Conservation (phyloP, 2,888 invertebrate genomes). For the Hyles lineata region DNA sequence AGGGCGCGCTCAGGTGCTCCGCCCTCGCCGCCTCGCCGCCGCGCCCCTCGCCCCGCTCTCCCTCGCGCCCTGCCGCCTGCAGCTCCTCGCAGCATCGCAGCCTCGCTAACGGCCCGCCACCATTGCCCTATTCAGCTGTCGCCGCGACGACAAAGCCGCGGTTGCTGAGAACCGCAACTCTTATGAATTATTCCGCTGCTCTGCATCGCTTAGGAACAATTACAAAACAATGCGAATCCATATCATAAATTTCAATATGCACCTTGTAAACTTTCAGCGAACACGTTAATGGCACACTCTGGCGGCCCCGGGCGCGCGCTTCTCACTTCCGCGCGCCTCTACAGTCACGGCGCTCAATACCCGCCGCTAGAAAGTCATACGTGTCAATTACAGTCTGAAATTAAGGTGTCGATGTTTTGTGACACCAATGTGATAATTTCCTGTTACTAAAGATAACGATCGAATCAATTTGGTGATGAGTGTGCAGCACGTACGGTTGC, state of each 20-base stretch:
- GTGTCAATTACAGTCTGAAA: constrained; percentile 33
- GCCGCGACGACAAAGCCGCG: constrained; percentile 69
- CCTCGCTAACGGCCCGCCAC: constrained; percentile 70
- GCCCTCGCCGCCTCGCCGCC: constrained; percentile 64
- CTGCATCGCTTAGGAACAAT: constrained; percentile 77
- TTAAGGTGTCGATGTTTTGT: constrained; percentile 55
- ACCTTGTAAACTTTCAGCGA: constrained; percentile 66
- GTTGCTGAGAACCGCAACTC: constrained; percentile 74
- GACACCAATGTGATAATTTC: constrained; percentile 68
- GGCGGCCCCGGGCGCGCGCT: not conserved
- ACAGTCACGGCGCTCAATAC: constrained; percentile 39
- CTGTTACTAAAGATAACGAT: constrained; percentile 72
- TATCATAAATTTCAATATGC: constrained; percentile 75
- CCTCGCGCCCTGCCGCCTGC: constrained; percentile 37
- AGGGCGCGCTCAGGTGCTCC: constrained; percentile 85
- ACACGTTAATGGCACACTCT: constrained; percentile 7
- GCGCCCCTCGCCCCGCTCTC: constrained; percentile 44
- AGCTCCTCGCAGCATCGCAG: constrained; percentile 35
- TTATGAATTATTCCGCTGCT: constrained; percentile 81
- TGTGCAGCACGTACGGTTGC: constrained; percentile 55
- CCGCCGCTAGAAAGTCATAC: constrained; percentile 51
- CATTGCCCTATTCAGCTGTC: constrained; percentile 83
- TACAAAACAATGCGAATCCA: constrained; percentile 79
- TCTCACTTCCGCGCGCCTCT: constrained; percentile 14
- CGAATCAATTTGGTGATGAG: constrained; percentile 70